Evolutionary conservation across 2,113 vertebrate genomes (phyloP), one percentile per base, ranked within the genome.

Genomic region (Daubentonia madagascariensis): DNA sequence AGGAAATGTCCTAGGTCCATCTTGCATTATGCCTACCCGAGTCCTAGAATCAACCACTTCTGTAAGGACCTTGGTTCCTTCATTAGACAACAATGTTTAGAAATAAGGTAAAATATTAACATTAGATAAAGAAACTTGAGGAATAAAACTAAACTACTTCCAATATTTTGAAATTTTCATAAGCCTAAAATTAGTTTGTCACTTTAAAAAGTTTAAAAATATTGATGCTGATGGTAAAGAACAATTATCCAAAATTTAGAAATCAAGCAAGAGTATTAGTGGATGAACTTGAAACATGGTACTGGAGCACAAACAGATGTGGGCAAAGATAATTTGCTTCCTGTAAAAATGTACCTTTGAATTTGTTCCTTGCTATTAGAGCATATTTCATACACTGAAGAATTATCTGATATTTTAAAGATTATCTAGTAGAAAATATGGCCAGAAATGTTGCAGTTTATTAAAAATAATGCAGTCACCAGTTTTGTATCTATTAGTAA

Each of bases 1-100:
- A 89, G 30, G 8, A 80, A n/a, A 43, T 86, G 10, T 12, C 68
- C 43, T 8, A 76, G 4, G 32, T 1, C 45, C 11, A 75, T 81
- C 18, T 40, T 25, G 4, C n/a, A 37, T 37, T 50, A 37, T 48
- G 0, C 48, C 40, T 40, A 1, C 1, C 5, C 8, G 1, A 68
- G 30, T 0, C 35, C 32, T 28, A 20, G 2, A 91, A 23, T 32
- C n/a, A 61, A 76, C 12, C 59, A 32, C 40, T 5, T 72, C 35
- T 11, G 9, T 10, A 72, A 30, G 23, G 32, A 88, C 0, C 5
- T 6, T 83, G 10, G 9, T 14, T 91, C 35, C 65, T 61, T 85
- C 72, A 16, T 0, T 75, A 8, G 35, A 68, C 2, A 54, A 61
- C 35, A 4, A 3, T 35, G 10, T 35, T 81, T 54, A 80, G 5